Evolutionary conservation across 2,888 invertebrate species (phyloP).

Genomic region (Balanococcus diminutus): DNA sequence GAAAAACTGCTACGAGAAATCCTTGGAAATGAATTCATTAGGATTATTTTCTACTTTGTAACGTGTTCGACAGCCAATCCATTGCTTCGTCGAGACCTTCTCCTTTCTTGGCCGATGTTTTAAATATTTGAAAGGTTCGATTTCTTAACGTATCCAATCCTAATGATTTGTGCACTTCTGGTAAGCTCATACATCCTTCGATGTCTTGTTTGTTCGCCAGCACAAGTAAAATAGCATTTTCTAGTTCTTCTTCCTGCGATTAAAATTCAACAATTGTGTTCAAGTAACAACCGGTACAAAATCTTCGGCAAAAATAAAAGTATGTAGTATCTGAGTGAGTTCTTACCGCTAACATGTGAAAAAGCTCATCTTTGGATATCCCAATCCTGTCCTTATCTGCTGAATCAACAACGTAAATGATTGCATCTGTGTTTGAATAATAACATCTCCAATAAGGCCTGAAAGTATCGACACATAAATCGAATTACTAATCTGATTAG

Average conservation of each 20-base stretch:
- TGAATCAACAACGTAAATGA: constrained; percentile 99
- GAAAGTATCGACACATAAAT: constrained; percentile 57
- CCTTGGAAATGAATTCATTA: not conserved
- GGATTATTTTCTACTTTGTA: constrained; percentile 83
- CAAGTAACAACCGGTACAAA: not conserved
- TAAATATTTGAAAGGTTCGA: constrained; percentile 98
- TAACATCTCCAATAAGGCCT: constrained; percentile 99
- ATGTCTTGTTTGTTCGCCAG: constrained; percentile 99
- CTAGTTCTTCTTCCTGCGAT: constrained; percentile 91
- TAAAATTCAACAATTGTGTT: not conserved
- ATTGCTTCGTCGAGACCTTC: constrained; percentile 98
- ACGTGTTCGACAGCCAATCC: constrained; percentile 96
- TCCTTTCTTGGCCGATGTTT: constrained; percentile 97
- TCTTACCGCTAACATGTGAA: constrained; percentile 93
- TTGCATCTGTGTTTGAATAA: constrained; percentile 99
- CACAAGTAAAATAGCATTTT: constrained; percentile 93
- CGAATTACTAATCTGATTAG: too few species aligned
- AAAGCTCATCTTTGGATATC: constrained; percentile 96
- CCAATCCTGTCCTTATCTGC: constrained; percentile 98
- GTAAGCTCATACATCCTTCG: constrained; percentile 94
- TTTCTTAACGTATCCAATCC: constrained; percentile 94
- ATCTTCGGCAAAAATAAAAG: too few species aligned
- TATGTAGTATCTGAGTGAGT: too few species aligned
- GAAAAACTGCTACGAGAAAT: not conserved
- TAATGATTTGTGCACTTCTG: constrained; percentile 95